Evolutionary conservation across 2,797 vertebrate species (phyloP).

Genomic region (Sphenodon punctatus): DNA sequence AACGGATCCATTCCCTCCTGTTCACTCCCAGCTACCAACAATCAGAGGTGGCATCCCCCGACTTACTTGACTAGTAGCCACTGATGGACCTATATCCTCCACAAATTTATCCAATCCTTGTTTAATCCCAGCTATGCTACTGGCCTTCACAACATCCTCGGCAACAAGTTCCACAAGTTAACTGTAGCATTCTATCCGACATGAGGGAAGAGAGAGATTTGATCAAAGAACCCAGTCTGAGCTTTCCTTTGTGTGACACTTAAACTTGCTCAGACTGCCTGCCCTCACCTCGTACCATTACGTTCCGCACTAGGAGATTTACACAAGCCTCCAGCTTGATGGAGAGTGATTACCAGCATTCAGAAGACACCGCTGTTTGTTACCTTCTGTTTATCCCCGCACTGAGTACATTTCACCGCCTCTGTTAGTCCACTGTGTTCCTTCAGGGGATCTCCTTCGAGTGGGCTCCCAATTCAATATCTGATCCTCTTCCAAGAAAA

Average conservation of each 20-base stretch:
- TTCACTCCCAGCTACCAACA: too few relatives aligned
- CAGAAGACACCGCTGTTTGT: constrained; percentile 9
- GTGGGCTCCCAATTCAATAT: constrained; percentile 49
- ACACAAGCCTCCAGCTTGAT: constrained; percentile 19
- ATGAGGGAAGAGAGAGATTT: too few relatives aligned
- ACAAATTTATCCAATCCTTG: too few relatives aligned
- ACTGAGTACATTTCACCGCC: not conserved
- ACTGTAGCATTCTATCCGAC: too few relatives aligned
- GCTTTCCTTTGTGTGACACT: constrained; percentile 50
- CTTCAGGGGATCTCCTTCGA: constrained; percentile 29
- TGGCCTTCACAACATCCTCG: too few relatives aligned
- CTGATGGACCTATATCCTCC: too few relatives aligned
- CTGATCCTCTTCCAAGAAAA: constrained; percentile 69
- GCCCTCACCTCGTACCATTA: constrained; percentile 3
- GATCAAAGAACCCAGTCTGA: constrained; percentile 5
- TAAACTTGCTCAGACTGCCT: constrained; percentile 15
- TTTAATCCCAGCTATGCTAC: too few relatives aligned
- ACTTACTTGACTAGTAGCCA: too few relatives aligned
- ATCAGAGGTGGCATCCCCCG: too few relatives aligned
- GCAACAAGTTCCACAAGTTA: too few relatives aligned
- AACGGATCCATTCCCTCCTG: too few relatives aligned
- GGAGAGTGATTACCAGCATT: constrained; percentile 18
- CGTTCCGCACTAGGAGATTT: constrained; percentile 7
- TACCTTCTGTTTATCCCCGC: not conserved
- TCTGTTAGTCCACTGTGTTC: constrained; percentile 19